phyloP scores from a whole-genome alignment of 1,140 invertebrate species.

The Fragariocoptes setiger region DNA sequence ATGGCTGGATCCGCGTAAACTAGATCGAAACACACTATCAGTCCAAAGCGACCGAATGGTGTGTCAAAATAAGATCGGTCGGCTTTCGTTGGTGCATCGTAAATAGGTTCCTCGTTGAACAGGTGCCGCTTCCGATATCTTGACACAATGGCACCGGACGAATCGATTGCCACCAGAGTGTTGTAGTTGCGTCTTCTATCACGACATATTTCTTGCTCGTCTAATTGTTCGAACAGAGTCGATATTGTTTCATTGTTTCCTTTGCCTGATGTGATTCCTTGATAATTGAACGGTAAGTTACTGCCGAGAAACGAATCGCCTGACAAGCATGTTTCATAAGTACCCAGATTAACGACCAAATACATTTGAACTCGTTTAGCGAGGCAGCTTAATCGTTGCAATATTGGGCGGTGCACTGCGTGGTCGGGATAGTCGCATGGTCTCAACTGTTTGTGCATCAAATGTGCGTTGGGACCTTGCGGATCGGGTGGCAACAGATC shows the following conservation, averaged over 20 bases:
- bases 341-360: slow-evolving; percentile 36
- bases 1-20: slow-evolving; percentile 27
- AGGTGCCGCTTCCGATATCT: slow-evolving; percentile 43
- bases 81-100: slow-evolving; percentile 19
- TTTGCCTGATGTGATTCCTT: too few relatives aligned
- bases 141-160: slow-evolving; percentile 23
- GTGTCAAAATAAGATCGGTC: slow-evolving; percentile 26
- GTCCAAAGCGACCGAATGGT: slow-evolving; percentile 26
- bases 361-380: slow-evolving; percentile 22
- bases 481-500: slow-evolving; percentile 1
- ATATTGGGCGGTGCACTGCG: slow-evolving; percentile 1
- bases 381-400: slow-evolving; percentile 22
- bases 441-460: neutral
- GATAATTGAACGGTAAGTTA: too few relatives aligned
- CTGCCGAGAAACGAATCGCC: slow-evolving; percentile 1
- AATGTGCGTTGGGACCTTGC: too few relatives aligned
- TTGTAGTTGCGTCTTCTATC: slow-evolving; percentile 36
- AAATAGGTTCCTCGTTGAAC: slow-evolving; percentile 25
- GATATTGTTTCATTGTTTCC: too few relatives aligned
- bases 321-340: slow-evolving; percentile 23
- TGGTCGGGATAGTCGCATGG: slow-evolving; percentile 3
- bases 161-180: slow-evolving; percentile 37
- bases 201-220: too few relatives aligned
- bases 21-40: slow-evolving; percentile 40
- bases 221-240: too few relatives aligned